Evolutionary conservation across 2,113 vertebrate species (phyloP).

Genomic region (Apeltes quadracus): DNA sequence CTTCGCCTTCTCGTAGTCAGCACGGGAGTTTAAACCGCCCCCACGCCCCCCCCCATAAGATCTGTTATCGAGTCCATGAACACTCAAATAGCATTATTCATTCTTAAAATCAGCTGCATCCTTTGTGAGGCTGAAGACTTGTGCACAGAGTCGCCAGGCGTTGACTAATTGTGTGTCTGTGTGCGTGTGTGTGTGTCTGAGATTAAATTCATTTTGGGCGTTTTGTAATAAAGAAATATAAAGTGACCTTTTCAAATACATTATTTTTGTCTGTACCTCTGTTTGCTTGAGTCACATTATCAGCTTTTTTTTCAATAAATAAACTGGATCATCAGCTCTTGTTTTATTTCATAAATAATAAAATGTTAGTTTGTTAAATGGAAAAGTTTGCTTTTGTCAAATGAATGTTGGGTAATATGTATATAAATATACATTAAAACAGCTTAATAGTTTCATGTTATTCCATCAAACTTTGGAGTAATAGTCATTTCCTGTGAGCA

Average conservation of each 20-base stretch:
- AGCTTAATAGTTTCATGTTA: too few relatives aligned
- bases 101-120: conserved; percentile 23
- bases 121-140: background rate
- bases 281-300: conserved; percentile 84
- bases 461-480: too few relatives aligned
- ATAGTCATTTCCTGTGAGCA: too few relatives aligned
- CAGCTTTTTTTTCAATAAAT: conserved; percentile 78
- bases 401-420: too few relatives aligned
- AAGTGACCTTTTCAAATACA: conserved; percentile 82
- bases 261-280: conserved; percentile 71
- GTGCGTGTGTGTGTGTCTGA: conserved; percentile 6
- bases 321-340: conserved; percentile 34
- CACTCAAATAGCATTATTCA: too few relatives aligned
- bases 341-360: background rate
- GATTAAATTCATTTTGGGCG: conserved; percentile 69
- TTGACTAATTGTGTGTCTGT: background rate
- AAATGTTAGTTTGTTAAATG: too few relatives aligned
- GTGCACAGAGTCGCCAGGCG: too few relatives aligned
- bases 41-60: too few relatives aligned
- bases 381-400: too few relatives aligned
- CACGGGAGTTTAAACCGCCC: conserved; percentile 1
- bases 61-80: too few relatives aligned
- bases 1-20: background rate
- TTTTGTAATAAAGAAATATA: conserved; percentile 83
- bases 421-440: too few relatives aligned